A percentile compares a stretch with the other conserved stretches of the same genome.
These are phyloP conservation scores for Paedocypris micromegethes DNA, from an alignment of 2,797 vertebrate genomes.

Conservation along the genomic window DNA sequence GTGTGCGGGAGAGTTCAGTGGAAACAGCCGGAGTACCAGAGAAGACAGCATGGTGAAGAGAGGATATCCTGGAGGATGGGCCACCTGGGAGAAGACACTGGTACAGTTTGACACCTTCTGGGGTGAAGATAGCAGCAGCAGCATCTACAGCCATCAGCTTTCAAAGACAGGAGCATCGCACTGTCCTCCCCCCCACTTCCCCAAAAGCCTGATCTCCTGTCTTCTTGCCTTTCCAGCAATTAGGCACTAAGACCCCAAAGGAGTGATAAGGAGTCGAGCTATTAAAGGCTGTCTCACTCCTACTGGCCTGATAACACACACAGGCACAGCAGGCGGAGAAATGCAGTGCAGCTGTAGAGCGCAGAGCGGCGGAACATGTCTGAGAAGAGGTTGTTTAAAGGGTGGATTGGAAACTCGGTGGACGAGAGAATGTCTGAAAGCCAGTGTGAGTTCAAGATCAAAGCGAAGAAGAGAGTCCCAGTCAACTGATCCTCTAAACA, in stretches of 20 bases:
- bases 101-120: constrained; percentile 31
- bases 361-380: constrained; percentile 51
- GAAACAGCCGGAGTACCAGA: constrained; percentile 68
- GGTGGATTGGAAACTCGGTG: constrained; percentile 22
- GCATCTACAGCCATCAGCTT: constrained; percentile 52
- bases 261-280: constrained; percentile 75
- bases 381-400: constrained; percentile 53
- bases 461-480: constrained; percentile 2
- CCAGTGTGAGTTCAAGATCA: constrained; percentile 21
- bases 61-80: constrained; percentile 95
- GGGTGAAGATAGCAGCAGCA: constrained; percentile 19
- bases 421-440: constrained; percentile 10
- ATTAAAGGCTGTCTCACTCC: constrained; percentile 75
- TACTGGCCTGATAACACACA: constrained; percentile 66
- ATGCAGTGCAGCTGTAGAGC: constrained; percentile 50
- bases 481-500: constrained; percentile 14
- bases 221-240: constrained; percentile 72
- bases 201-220: constrained; percentile 59
- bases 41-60: constrained; percentile 85
- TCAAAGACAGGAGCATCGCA: constrained; percentile 64
- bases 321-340: constrained; percentile 56
- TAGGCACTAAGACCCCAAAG: constrained; percentile 75
- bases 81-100: constrained; percentile 71
- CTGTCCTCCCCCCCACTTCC: constrained; percentile 56
- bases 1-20: constrained; percentile 77